These are phyloP conservation scores for Drosophila aldrichi DNA, from an alignment of 2,888 invertebrate genomes.

Conservation along the genomic window DNA sequence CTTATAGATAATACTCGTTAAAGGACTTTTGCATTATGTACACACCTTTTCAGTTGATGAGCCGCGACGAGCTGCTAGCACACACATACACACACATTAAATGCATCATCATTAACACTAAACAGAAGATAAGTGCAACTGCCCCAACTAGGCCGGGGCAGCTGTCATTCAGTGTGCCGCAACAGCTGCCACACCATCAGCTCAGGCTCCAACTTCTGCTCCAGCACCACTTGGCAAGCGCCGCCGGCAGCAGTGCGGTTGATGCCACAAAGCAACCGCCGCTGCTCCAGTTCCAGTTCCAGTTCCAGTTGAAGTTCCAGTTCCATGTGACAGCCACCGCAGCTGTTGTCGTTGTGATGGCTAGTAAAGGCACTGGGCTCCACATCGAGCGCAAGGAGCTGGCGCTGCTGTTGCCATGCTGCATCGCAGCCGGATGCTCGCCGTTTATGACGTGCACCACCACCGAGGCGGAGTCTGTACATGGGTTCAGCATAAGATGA, in stretches of 20 bases:
- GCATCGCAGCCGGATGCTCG: slow-evolving; percentile 89
- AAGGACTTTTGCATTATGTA: slow-evolving; percentile 72
- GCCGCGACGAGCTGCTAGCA: slow-evolving; percentile 24
- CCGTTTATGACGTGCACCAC: slow-evolving; percentile 94
- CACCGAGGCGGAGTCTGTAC: slow-evolving; percentile 91
- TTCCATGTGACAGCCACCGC: slow-evolving; percentile 67
- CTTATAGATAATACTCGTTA: slow-evolving; percentile 75
- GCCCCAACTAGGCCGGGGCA: slow-evolving; percentile 74
- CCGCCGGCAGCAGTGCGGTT: slow-evolving; percentile 34
- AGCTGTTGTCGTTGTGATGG: slow-evolving; percentile 63
- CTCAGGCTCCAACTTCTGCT: slow-evolving; percentile 48
- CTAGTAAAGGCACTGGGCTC: slow-evolving; percentile 71
- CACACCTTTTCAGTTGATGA: slow-evolving; percentile 60
- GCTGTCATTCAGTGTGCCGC: slow-evolving; percentile 49
- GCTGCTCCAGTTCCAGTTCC: slow-evolving; percentile 57
- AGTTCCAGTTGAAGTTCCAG: slow-evolving; percentile 45
- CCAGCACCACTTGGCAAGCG: slow-evolving; percentile 31
- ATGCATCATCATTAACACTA: slow-evolving; percentile 69
- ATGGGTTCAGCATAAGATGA: slow-evolving; percentile 27
- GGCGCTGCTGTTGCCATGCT: slow-evolving; percentile 86
- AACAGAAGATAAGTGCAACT: slow-evolving; percentile 60
- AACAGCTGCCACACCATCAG: slow-evolving; percentile 50
- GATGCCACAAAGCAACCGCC: slow-evolving; percentile 44
- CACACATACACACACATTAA: slow-evolving; percentile 66
- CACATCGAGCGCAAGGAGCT: slow-evolving; percentile 67